phyloP scores from a whole-genome alignment of 2,888 invertebrate species.

The Schizaphis graminum region DNA sequence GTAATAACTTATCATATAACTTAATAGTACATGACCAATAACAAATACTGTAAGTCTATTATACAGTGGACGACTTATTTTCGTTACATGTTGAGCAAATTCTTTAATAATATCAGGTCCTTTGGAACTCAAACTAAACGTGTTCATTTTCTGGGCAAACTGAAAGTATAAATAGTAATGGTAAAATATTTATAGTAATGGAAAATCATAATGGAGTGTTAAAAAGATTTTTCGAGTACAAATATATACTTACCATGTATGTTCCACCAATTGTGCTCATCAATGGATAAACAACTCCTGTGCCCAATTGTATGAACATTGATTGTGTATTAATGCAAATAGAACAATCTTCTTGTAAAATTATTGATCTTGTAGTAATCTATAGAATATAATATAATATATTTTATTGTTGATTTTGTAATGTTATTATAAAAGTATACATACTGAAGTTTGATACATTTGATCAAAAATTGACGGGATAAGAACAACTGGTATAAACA shows the following conservation, averaged over 20 bases:
- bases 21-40: constrained; percentile 53
- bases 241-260: constrained; percentile 51
- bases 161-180: constrained; percentile 1
- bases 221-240: not conserved
- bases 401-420: too few relatives aligned
- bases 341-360: constrained; percentile 62
- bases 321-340: constrained; percentile 58
- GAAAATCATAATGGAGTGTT: not conserved
- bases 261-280: constrained; percentile 46
- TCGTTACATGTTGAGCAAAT: not conserved
- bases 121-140: not conserved
- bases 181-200: not conserved
- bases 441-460: constrained; percentile 41
- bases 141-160: constrained; percentile 51
- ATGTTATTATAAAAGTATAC: not conserved
- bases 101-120: not conserved
- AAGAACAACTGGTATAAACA: constrained; percentile 76
- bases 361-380: constrained; percentile 52
- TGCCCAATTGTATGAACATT: constrained; percentile 67
- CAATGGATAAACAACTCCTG: constrained; percentile 58
- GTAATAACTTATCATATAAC: constrained; percentile 44
- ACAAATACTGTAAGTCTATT: constrained; percentile 55
- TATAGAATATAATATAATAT: not conserved
- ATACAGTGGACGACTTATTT: constrained; percentile 42
- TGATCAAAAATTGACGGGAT: constrained; percentile 75